Evolutionary conservation across 2,113 vertebrate species (phyloP), one percentile per base, ranked within the genome.

Genomic region (Nothobranchius kuhntae): DNA sequence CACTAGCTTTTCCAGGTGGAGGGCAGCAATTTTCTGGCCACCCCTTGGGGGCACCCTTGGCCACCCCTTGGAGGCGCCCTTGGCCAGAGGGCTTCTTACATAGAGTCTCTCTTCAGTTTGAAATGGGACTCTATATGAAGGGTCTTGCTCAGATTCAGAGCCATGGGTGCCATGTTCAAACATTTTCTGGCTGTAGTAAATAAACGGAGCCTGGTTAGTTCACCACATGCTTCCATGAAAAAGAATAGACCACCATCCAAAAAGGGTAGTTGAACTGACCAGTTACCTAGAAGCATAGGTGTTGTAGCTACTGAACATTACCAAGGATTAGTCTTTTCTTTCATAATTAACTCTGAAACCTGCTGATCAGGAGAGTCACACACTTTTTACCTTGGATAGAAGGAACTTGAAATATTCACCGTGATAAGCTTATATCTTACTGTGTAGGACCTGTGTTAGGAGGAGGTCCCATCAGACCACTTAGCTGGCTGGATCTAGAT

Each of bases 131-230:
- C 0, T 10, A 11, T 15, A 17, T 0, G 1, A 13, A 15, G 14
- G 14, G 1, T 46, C 50, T 17, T 58, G 11, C 36, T 77, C 53
- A 0, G 17, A 64, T 65, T 81, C 75, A 1, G 53, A 42, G 1
- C 83, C 15, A 0, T 10, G 53, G 47, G 30, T 47, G 1, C 82
- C 77, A 4, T 35, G 40, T 30, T 84, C 77, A 13, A 24, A 73
- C 36, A 0, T 36, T 0, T 61, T 55, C 17, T 66, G 56, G 40
- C 21, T 77, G 66, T 46, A 38, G 72, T 0, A 1, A 6, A 0
- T 47, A 50, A 12, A 7, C 6, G 10, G 13, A 30, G 14, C 1
- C 12, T 7, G 14, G 13, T 6, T 13, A 54, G 14, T 14, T 40
- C 10, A 14, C 9, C 21, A 21, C 21, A 21, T 21, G 21, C 21